Evolutionary conservation across 2,888 invertebrate species (phyloP).

Genomic region (Eupelmus urozonus): DNA sequence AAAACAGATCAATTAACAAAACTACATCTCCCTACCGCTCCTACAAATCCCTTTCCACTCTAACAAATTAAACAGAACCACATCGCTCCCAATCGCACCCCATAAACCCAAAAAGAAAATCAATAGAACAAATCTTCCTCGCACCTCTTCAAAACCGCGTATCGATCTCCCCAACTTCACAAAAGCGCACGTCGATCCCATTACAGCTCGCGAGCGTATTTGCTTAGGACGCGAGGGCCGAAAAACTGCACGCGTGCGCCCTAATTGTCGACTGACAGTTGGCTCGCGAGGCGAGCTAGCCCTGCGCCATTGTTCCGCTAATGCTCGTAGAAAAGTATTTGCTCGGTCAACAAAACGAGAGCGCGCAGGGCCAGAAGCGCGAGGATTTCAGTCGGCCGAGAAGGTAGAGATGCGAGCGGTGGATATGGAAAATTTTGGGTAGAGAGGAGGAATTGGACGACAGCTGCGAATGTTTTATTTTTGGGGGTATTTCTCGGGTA

Average conservation of each 20-base stretch:
- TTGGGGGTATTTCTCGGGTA: not conserved
- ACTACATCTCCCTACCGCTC: too few species aligned
- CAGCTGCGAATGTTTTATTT: slow-evolving; percentile 36
- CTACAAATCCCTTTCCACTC: too few species aligned
- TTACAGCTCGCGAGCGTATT: slow-evolving; percentile 21
- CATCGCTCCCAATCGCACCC: too few species aligned
- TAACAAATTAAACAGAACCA: too few species aligned
- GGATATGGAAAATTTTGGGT: slow-evolving; percentile 13
- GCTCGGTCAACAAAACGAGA: slow-evolving; percentile 42
- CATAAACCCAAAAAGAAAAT: not conserved
- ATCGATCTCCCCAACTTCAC: not conserved
- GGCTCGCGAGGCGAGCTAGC: slow-evolving; percentile 22
- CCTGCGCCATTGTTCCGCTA: slow-evolving; percentile 29
- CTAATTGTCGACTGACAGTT: slow-evolving; percentile 55
- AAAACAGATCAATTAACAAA: too few species aligned
- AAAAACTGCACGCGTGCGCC: slow-evolving; percentile 16
- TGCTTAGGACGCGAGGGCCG: slow-evolving; percentile 34
- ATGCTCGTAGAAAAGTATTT: slow-evolving; percentile 38
- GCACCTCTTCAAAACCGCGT: not conserved
- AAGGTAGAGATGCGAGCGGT: slow-evolving; percentile 31
- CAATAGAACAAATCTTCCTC: not conserved
- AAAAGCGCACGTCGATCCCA: slow-evolving; percentile 7
- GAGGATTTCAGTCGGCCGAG: slow-evolving; percentile 53
- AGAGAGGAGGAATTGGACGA: not conserved
- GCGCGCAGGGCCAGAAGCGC: slow-evolving; percentile 1